Percentiles rank a stretch among this genome's conserved stretches.
Conservation (phyloP, 2,113 vertebrate species). For the Echinops telfairi region DNA sequence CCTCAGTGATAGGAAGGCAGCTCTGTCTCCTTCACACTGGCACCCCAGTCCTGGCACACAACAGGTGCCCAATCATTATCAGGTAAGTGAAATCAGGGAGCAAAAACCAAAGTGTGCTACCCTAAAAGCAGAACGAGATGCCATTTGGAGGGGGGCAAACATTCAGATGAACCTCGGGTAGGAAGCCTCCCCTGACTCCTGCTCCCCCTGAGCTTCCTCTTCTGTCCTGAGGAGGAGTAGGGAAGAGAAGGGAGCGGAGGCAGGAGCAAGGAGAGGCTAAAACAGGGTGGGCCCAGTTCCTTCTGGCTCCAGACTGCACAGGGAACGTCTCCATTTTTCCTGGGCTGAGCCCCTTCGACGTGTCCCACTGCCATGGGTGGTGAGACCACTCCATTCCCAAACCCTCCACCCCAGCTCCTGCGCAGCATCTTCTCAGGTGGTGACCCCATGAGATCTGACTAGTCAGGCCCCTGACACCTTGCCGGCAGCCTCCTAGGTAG, state of each 20-base stretch:
- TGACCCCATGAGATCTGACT: neutral
- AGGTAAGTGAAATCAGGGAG: neutral
- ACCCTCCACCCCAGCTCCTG: neutral
- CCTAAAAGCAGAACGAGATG: neutral
- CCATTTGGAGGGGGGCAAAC: neutral
- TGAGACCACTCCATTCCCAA: neutral
- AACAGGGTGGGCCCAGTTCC: neutral
- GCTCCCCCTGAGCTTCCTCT: neutral
- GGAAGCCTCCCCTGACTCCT: constrained; percentile 12
- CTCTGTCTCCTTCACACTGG: neutral
- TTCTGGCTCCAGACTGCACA: neutral
- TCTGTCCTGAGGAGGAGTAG: neutral
- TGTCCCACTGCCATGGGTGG: neutral
- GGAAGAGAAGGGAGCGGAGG: neutral
- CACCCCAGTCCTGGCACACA: neutral
- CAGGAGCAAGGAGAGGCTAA: neutral
- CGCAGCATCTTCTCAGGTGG: neutral
- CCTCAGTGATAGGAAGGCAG: neutral
- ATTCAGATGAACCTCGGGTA: neutral
- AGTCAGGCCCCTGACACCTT: neutral
- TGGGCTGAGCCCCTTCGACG: neutral
- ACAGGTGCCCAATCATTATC: neutral
- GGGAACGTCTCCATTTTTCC: neutral
- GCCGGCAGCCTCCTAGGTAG: neutral
- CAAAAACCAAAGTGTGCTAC: neutral